Conservation (phyloP, 2,113 vertebrate species). For the Tricholaema leucomelas region DNA sequence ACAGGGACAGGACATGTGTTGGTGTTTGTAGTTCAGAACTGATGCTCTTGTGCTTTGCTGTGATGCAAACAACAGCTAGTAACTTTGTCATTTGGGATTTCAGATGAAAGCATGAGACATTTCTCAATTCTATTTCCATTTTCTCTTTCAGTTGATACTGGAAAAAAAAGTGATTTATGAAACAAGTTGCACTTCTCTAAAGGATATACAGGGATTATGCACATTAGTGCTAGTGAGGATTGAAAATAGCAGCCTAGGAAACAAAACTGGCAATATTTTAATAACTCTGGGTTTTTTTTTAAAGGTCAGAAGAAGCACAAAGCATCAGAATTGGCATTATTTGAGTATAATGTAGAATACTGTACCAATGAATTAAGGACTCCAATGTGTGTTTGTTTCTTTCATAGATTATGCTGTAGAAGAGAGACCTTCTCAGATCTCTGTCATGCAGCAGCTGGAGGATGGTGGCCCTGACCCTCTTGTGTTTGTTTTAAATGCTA, state of each 20-base stretch:
- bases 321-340: neutral
- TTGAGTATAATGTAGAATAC: neutral
- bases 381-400: slow-evolving; percentile 35
- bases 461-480: slow-evolving; percentile 93
- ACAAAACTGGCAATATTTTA: neutral
- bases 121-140: neutral
- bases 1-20: neutral
- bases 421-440: slow-evolving; percentile 92
- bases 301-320: neutral
- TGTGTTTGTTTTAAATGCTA: slow-evolving; percentile 98
- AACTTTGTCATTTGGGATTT: neutral
- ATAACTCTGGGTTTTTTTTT: neutral
- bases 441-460: slow-evolving; percentile 96
- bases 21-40: neutral
- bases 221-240: neutral
- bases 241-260: slow-evolving; percentile 28
- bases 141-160: neutral
- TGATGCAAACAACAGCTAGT: neutral
- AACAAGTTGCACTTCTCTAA: neutral
- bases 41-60: neutral
- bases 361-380: neutral
- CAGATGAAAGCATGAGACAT: neutral
- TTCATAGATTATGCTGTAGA: slow-evolving; percentile 93
- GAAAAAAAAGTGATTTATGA: neutral
- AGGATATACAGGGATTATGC: neutral